These are phyloP conservation scores for Meloe dianella DNA, from an alignment of 2,888 invertebrate species.

Conservation along the genomic window DNA sequence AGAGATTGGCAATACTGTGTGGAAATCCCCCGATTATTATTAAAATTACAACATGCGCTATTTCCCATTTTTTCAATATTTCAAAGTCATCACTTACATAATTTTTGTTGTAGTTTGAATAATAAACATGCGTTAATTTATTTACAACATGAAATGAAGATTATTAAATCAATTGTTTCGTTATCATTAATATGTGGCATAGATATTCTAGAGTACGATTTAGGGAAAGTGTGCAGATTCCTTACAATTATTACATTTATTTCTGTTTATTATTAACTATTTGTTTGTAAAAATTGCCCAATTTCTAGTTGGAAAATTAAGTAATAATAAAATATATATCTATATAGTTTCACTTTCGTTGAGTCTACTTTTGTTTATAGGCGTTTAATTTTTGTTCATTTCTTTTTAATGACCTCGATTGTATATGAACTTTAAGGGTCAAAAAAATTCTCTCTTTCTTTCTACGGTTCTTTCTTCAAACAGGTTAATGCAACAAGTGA, in stretches of 20 bases:
- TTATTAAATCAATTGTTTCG: neutral
- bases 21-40: too few relatives aligned
- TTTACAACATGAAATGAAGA: neutral
- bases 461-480: neutral
- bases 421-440: constrained; percentile 25
- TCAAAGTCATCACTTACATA: neutral
- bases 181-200: neutral
- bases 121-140: neutral
- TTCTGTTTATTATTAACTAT: neutral
- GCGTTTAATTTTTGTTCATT: neutral
- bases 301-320: neutral
- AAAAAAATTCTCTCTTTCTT: neutral
- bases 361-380: neutral
- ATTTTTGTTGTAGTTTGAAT: constrained; percentile 7
- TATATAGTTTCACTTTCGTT: constrained; percentile 28
- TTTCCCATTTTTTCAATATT: neutral
- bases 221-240: neutral
- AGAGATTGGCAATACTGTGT: too few relatives aligned
- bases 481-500: neutral
- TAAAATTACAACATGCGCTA: too few relatives aligned
- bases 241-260: neutral
- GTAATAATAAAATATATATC: neutral
- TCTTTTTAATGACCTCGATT: constrained; percentile 14
- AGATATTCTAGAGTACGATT: neutral
- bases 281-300: neutral